Base-by-base conservation (phyloP, 2,888 invertebrate species). In the Nysson spinosus region DNA sequence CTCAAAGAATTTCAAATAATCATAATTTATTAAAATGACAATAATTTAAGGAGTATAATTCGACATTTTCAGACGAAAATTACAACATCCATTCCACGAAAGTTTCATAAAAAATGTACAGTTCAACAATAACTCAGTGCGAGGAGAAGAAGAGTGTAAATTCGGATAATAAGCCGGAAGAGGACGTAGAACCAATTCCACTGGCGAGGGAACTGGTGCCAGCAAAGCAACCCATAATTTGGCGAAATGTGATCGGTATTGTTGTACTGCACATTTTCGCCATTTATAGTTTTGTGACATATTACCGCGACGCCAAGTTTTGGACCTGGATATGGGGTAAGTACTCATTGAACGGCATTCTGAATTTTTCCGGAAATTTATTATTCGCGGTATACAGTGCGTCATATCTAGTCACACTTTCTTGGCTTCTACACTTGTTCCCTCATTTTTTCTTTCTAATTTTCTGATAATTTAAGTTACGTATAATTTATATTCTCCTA, bases 241-340 rank as follows among this genome's bases (percentile, higher is more conserved):
- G 93, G 93, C 85, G 85, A 39, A 92, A 92, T 77, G 87, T 91
- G 11, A 87, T 92, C 60, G 85, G 87, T 19, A 90, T 93, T 35
- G 82, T 85, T 1, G 5, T 88, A 6, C 85, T 91, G 24, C 92
- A 92, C 71, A 9, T 90, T 0, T 57, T 88, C 0, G 87, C 88
- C 1, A 0, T 89, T 0, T 74, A 88, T 56, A 86, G 87, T 55
- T 78, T 90, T 3, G 0, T 86, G 3, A 78, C 81, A n/a, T 87
- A 75, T 75, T 84, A 85, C 60, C 55, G 71, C 3, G 58, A 83
- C 34, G 76, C 89, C 65, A 75, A 87, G 62, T 51, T 90, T 65
- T 85, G 87, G 69, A 89, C 91, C 0, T 77, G 89, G 26, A 5
- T 90, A n/a, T 93, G 90, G 81, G 89, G 93, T 93, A 86, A 91